A percentile compares a stretch with the other conserved stretches of the same genome.
Evolutionary conservation across 2,113 vertebrate species (phyloP).

Genomic region (Miniopterus natalensis): DNA sequence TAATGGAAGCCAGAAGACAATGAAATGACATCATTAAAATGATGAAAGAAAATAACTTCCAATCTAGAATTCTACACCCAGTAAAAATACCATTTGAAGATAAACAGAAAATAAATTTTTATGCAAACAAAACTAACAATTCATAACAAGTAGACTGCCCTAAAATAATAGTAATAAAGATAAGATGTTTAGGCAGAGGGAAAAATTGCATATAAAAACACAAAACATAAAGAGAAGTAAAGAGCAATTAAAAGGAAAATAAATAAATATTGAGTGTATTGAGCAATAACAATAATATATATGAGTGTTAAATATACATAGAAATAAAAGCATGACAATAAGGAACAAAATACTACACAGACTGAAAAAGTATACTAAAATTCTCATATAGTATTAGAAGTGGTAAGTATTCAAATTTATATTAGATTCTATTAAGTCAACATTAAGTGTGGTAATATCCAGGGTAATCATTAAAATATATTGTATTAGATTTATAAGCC

Average conservation of each 20-base stretch:
- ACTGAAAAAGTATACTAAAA: neutral
- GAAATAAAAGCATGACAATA: conserved; percentile 1
- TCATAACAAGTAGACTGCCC: neutral
- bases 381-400: neutral
- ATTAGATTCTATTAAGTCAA: neutral
- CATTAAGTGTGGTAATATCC: neutral
- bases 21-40: neutral
- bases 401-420: neutral
- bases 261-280: neutral
- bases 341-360: neutral
- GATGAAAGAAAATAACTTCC: neutral
- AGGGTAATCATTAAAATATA: conserved; percentile 25
- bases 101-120: neutral
- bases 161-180: neutral
- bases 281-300: neutral
- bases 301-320: neutral
- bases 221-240: neutral
- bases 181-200: neutral
- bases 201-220: neutral
- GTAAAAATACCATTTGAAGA: neutral
- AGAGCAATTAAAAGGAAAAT: neutral
- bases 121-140: neutral
- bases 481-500: neutral
- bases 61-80: neutral
- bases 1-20: neutral